Percentiles rank a stretch among this genome's conserved stretches.
Conservation (phyloP, 2,113 vertebrate species). For the Progne subis region DNA sequence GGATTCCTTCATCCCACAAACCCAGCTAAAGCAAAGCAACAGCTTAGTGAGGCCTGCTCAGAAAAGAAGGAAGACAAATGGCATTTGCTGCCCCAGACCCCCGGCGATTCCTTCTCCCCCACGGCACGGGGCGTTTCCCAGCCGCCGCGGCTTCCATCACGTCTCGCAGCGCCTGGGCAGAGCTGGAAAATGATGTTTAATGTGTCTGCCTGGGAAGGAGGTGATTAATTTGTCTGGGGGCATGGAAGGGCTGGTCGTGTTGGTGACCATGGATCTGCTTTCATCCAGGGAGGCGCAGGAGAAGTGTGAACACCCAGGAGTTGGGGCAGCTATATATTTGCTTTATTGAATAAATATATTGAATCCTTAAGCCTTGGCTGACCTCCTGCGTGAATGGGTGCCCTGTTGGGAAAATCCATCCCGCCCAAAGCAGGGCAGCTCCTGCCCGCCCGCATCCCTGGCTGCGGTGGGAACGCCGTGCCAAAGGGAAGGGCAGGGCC, state of each 20-base stretch:
- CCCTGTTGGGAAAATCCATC: not conserved
- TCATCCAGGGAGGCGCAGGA: not conserved
- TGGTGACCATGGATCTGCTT: not conserved
- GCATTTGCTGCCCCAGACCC: not conserved
- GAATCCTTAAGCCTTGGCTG: not conserved
- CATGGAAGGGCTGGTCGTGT: not conserved
- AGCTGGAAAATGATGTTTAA: not conserved
- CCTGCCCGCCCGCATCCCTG: no score
- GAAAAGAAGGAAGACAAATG: not conserved
- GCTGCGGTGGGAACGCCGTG: not conserved
- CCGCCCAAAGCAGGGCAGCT: rapidly evolving
- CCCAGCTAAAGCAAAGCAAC: not conserved
- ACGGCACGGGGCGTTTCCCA: not conserved
- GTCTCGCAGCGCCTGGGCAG: not conserved
- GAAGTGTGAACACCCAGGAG: not conserved
- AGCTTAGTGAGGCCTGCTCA: rapidly evolving
- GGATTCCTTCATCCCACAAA: not conserved
- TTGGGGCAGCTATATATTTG: not conserved
- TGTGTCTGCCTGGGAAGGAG: conserved; percentile 4
- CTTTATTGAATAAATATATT: not conserved
- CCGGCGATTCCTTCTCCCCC: not conserved
- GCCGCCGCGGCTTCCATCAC: not conserved
- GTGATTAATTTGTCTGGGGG: conserved; percentile 4
- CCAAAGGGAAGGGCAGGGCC: not conserved
- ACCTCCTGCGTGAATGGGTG: not conserved